A percentile compares a stretch with the other conserved stretches of the same genome.
phyloP scores from a whole-genome alignment of 2,113 vertebrate species.

The Daubentonia madagascariensis region DNA sequence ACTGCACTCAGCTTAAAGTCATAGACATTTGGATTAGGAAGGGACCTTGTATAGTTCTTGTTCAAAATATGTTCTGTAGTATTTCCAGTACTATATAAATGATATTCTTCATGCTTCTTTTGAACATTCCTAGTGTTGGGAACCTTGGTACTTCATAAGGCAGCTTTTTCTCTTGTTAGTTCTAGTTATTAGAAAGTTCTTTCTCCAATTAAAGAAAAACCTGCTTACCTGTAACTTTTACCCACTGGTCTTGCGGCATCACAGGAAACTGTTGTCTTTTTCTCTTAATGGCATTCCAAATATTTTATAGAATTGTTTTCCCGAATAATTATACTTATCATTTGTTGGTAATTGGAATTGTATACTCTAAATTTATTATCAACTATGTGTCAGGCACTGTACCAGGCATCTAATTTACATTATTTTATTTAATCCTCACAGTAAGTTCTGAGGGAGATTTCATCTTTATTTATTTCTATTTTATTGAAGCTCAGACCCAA shows the following conservation, averaged over 20 bases:
- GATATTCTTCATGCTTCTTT: background rate
- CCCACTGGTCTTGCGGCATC: background rate
- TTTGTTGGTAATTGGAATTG: background rate
- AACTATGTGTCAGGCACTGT: background rate
- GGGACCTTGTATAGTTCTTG: background rate
- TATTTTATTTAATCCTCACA: background rate
- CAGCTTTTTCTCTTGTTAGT: background rate
- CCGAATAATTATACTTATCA: background rate
- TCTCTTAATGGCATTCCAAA: background rate
- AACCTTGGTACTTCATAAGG: background rate
- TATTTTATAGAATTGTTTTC: background rate
- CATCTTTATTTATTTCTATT: background rate
- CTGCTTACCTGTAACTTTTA: background rate
- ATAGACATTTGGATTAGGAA: background rate
- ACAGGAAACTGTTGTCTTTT: background rate
- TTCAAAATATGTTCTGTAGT: background rate
- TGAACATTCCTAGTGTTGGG: background rate
- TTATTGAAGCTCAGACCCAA: background rate
- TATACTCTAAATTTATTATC: background rate
- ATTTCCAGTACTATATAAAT: fast-evolving
- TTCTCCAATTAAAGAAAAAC: conserved; percentile 19
- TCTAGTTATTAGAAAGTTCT: background rate
- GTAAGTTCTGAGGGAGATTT: background rate
- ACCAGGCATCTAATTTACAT: background rate
- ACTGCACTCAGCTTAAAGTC: background rate